Percentiles rank a stretch among this genome's conserved stretches.
Evolutionary conservation across 2,113 vertebrate species (phyloP).

Genomic region (Strix aluco): DNA sequence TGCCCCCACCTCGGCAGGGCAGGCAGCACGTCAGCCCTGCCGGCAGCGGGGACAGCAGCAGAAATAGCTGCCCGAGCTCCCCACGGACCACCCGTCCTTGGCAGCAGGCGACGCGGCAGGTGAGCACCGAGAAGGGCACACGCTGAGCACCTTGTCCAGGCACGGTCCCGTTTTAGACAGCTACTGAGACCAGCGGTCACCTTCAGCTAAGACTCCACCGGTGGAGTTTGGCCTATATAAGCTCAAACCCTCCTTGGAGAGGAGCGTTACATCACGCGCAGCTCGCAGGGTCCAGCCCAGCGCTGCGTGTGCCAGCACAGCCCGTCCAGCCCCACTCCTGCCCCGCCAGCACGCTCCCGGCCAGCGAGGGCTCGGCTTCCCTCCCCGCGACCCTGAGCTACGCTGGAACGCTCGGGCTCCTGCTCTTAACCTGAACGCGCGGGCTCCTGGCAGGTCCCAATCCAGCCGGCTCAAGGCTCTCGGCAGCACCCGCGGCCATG

Average conservation of each 20-base stretch:
- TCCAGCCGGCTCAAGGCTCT: not conserved
- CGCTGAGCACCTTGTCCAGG: not conserved
- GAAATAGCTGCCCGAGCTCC: not conserved
- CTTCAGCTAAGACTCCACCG: not conserved
- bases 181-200: not conserved
- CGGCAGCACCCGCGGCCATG: not conserved
- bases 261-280: not conserved
- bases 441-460: not conserved
- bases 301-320: not conserved
- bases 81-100: not conserved
- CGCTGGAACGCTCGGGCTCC: not conserved
- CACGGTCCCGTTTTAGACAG: not conserved
- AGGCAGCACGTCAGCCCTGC: not conserved
- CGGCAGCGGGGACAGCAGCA: not conserved
- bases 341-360: fast-evolving
- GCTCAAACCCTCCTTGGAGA: not conserved
- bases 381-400: not conserved
- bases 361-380: not conserved
- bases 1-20: not conserved
- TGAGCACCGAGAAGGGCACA: not conserved
- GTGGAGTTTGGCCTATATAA: constrained; percentile 14
- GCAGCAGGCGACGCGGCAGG: not conserved
- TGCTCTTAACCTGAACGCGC: too few relatives aligned
- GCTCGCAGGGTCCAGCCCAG: not conserved
- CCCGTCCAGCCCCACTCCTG: not conserved